phyloP scores from a whole-genome alignment of 2,888 invertebrate genomes.

The Agriopis aurantiaria region DNA sequence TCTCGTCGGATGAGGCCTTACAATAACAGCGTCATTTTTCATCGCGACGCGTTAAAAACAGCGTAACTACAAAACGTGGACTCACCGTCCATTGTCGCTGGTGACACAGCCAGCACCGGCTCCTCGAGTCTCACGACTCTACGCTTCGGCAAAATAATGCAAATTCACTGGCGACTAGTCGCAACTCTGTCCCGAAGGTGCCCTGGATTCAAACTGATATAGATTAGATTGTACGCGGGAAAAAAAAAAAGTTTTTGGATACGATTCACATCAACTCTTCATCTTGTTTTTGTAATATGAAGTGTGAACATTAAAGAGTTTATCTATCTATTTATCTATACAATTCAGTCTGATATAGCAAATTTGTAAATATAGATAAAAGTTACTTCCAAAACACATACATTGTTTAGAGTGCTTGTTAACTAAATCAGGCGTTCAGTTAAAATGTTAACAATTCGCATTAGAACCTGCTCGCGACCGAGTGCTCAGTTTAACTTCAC shows the following conservation, averaged over 20 bases:
- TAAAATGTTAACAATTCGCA: neutral
- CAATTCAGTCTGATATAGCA: too few relatives aligned
- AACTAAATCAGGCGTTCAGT: neutral
- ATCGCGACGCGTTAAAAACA: conserved; percentile 54
- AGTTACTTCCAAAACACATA: neutral
- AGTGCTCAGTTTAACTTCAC: conserved; percentile 5
- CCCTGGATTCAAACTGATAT: neutral
- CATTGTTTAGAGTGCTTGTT: neutral
- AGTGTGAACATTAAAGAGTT: too few relatives aligned
- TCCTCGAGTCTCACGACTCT: conserved; percentile 70
- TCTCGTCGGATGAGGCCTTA: conserved; percentile 21
- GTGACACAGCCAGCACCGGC: conserved; percentile 65
- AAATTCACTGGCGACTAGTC: conserved; percentile 68
- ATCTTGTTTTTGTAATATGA: neutral
- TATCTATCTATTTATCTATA: too few relatives aligned
- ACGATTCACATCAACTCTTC: too few relatives aligned
- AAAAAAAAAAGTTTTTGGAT: neutral
- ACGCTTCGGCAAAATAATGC: conserved; percentile 81
- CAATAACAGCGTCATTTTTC: conserved; percentile 78
- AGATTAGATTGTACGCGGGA: conserved; percentile 15
- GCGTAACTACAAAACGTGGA: conserved; percentile 67
- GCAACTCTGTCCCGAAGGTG: conserved; percentile 35
- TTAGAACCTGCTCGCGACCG: neutral
- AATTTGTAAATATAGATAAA: neutral
- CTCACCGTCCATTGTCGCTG: conserved; percentile 69